phyloP scores from a whole-genome alignment of 2,797 vertebrate genomes.

The Pseudochaenichthys georgianus region DNA sequence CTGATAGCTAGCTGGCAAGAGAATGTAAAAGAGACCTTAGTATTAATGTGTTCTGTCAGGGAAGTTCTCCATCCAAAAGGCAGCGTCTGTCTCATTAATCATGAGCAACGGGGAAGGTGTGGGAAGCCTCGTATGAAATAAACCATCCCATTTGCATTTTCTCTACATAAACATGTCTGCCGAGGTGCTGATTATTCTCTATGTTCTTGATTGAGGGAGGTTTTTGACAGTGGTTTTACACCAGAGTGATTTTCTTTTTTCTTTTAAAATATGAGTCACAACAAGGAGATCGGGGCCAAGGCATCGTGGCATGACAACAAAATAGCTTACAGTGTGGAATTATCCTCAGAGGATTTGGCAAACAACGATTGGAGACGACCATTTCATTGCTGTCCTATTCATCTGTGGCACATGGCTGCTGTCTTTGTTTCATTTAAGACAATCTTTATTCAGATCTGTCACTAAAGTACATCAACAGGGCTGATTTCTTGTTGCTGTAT shows the following conservation, averaged over 20 bases:
- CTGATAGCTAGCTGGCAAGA: conserved; percentile 52
- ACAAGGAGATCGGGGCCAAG: conserved; percentile 37
- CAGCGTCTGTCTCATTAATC: conserved; percentile 64
- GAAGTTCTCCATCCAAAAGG: conserved; percentile 62
- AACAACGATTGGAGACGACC: neutral
- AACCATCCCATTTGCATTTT: conserved; percentile 57
- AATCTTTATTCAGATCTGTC: conserved; percentile 34
- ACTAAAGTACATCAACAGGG: conserved; percentile 10
- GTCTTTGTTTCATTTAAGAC: conserved; percentile 36
- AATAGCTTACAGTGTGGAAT: conserved; percentile 15
- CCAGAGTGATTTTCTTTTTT: conserved; percentile 12
- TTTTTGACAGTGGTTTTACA: conserved; percentile 19
- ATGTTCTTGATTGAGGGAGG: neutral
- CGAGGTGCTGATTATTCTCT: conserved; percentile 35
- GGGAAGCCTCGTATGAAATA: conserved; percentile 38
- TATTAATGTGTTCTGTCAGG: conserved; percentile 62
- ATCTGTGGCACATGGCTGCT: neutral
- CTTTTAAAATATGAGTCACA: conserved; percentile 29
- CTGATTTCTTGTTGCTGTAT: neutral
- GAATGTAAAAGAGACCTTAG: conserved; percentile 68
- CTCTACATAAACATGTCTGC: conserved; percentile 43
- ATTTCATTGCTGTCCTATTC: conserved; percentile 16
- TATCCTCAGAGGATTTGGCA: conserved; percentile 29
- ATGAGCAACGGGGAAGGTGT: conserved; percentile 28
- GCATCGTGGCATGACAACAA: conserved; percentile 18